Base-by-base conservation (phyloP, 2,113 vertebrate species). In the Phyllostomus discolor region DNA sequence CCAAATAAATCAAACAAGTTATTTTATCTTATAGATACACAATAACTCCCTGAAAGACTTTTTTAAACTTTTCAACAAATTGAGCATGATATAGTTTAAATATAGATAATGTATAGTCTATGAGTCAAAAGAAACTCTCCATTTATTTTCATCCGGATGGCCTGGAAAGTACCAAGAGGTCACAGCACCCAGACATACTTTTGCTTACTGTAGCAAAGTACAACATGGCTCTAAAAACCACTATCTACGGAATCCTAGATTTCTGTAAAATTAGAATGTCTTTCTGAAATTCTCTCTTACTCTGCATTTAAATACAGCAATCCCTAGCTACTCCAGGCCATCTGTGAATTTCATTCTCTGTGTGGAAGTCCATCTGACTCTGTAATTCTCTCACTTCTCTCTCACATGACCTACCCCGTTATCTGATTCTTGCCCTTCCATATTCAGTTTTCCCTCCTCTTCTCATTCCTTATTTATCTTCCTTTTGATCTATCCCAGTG, bases 91-190 rank as follows among this genome's bases (percentile, higher is more conserved):
- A 87, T 35, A 76, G 73, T 95, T 90, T 80, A 85, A 26, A 35
- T 80, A 66, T 17, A 91, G 64, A 85, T 73, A 46, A 86, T 33
- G 62, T 89, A 35, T 52, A 17, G n/a, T 64, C 81, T 75, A 33
- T 46, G 41, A 96, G 43, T 26, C 93, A 82, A 88, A 28, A 83
- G 26, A 81, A 94, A 90, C 10, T 73, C 43, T 89, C 43, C 26
- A 48, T 95, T 84, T 94, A 86, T 90, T 94, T 95, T 88, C 54
- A 48, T 31, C 54, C 69, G 31, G 70, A 90, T 46, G 90, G 80
- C 50, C 93, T 24, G 70, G 19, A 84, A 94, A 97, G 31, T 59
- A 48, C 9, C 86, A 92, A 91, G 48, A 91, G 6, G 33, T 48
- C 22, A 12, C 78, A 38, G 16, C 28, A 79, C 12, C 43, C 26